Base-by-base conservation (phyloP, 2,797 vertebrate species). In the Mionectes olivaceus region DNA sequence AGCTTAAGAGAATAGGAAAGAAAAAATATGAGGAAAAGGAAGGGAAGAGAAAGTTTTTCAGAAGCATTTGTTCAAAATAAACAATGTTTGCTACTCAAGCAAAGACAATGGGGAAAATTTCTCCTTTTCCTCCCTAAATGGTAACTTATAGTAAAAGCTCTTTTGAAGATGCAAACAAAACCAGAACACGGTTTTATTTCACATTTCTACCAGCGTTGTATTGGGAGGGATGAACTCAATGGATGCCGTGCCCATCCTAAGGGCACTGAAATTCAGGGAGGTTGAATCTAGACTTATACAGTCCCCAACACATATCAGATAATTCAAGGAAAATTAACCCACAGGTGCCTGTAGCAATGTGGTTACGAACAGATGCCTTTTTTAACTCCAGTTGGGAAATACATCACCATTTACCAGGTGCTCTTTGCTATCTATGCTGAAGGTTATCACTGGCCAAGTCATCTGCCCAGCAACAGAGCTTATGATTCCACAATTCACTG, bases 401-500 rank as follows among this genome's bases (percentile, higher is more conserved):
- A 41, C 0, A 5, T 56, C 41, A 78, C 8, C 0, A 2, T n/a
- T 91, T 13, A 23, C 37, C 22, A 41, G 9, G 22, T 37, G 18
- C 47, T 73, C 21, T 79, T 55, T 60, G n/a, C 39, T 73, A 22
- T 30, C n/a, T 47, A 0, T 2, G n/a, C 53, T 77, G 35, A 73
- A 87, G 39, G 28, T 33, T 49, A 49, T 24, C 49, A 7, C 11
- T 4, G 21, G 35, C 23, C 25, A 52, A n/a, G 15, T 64, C 32
- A 49, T 46, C 41, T 19, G 41, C n/a, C 35, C 77, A 85, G 33
- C 43, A 75, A 30, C 57, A 35, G 14, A 43, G 8, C 2, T 83
- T 5, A 19, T 0, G 1, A 53, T 43, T 33, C 69, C 2, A 0
- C 55, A 65, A 64, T 39, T 57, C 49, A 43, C 76, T 64, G n/a